These are phyloP conservation scores for Pitangus sulphuratus DNA, from an alignment of 2,797 vertebrate genomes.

Conservation along the genomic window DNA sequence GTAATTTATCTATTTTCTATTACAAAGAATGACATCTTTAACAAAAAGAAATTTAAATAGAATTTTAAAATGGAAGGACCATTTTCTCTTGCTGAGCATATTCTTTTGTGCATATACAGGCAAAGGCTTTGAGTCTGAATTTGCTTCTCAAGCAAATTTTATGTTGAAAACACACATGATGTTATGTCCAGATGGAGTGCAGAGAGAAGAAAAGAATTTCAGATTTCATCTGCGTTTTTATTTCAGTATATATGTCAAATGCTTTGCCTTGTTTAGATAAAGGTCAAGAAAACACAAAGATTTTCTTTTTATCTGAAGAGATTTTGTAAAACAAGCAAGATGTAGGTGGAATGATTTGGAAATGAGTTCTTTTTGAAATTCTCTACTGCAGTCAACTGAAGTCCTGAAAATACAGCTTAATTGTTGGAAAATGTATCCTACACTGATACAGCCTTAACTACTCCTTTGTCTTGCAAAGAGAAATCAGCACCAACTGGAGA, in stretches of 20 bases:
- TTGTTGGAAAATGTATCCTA: not conserved
- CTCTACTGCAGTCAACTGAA: not conserved
- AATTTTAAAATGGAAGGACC: not conserved
- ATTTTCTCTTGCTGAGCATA: not conserved
- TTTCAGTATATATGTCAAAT: slow-evolving; percentile 12
- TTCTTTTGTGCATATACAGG: not conserved
- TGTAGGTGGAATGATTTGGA: not conserved
- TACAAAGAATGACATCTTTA: not conserved
- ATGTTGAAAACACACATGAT: not conserved
- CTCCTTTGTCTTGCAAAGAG: not conserved
- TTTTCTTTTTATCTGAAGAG: not conserved
- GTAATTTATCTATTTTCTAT: not conserved
- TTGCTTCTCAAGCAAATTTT: not conserved
- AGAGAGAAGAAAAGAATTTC: slow-evolving; percentile 4
- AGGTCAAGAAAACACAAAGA: slow-evolving; percentile 32
- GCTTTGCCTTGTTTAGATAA: slow-evolving; percentile 4
- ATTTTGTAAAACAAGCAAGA: slow-evolving; percentile 3
- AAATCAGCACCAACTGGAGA: not conserved
- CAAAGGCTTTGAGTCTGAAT: not conserved
- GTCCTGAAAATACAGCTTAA: not conserved
- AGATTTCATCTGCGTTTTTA: slow-evolving; percentile 26
- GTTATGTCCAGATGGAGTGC: not conserved
- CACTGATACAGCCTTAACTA: not conserved
- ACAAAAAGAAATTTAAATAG: not conserved
- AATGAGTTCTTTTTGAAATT: not conserved